phyloP scores from a whole-genome alignment of 2,888 invertebrate genomes.

The Amiota minor region DNA sequence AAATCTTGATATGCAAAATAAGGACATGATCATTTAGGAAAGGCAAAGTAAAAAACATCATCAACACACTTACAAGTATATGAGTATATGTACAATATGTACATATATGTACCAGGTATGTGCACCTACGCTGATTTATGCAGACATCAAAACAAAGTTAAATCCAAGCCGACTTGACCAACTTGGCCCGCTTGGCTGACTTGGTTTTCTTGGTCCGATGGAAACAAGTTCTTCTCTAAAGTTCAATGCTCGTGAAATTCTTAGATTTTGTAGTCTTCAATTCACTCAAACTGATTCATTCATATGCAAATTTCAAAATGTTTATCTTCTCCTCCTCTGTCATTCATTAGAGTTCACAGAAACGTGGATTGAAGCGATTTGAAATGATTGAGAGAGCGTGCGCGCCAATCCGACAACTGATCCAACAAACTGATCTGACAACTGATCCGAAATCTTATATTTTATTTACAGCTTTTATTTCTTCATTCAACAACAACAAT shows the following conservation, averaged over 20 bases:
- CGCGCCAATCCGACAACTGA: neutral
- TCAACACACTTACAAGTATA: neutral
- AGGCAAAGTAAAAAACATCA: neutral
- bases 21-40: conserved; percentile 15
- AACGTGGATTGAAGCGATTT: conserved; percentile 1
- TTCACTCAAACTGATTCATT: neutral
- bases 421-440: neutral
- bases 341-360: conserved; percentile 4
- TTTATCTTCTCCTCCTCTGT: neutral
- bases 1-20: conserved; percentile 26
- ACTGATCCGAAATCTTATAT: neutral
- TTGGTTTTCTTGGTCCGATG: neutral
- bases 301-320: conserved; percentile 3
- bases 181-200: neutral
- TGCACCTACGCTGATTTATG: conserved; percentile 27
- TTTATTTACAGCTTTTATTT: neutral
- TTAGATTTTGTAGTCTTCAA: neutral
- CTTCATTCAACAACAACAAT: neutral
- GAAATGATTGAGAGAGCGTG: neutral
- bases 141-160: neutral
- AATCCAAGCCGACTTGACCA: neutral
- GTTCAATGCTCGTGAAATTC: conserved; percentile 26
- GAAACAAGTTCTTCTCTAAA: conserved; percentile 24
- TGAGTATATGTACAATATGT: too few species aligned
- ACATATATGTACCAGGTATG: neutral